Evolutionary conservation across 2,888 invertebrate genomes (phyloP), one percentile per base, ranked within the genome.

Genomic region (Disparrhopalites patrizii): DNA sequence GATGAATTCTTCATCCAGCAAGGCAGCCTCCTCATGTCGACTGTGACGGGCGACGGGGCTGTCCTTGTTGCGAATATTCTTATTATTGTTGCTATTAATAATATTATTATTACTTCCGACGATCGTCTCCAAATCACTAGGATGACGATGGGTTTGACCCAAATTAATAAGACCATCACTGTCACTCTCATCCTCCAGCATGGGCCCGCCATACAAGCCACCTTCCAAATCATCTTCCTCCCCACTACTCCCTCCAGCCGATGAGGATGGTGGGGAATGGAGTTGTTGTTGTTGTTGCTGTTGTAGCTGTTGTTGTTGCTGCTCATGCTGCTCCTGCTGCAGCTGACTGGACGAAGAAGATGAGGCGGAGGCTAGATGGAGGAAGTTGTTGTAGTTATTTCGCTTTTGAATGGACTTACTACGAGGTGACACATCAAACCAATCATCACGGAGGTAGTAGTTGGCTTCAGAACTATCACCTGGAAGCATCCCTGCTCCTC

Each of bases 341-440:
- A 28, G 31, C 18, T 47, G 30, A 28, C 28, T 36, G 57, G 57
- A 64, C 18, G 56, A 51, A n/a, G n/a, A n/a, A n/a, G n/a, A n/a
- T n/a, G n/a, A n/a, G n/a, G n/a, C n/a, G 15, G 60, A 61, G 27
- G 36, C 60, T 33, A 61, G 51, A 33, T n/a, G 50, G 31, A 61
- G 33, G 33, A 61, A 61, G 43, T 27, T 55, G 25, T 55, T 55
- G n/a, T 55, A 55, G 25, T 63, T 63, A 47, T 63, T 63, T 55
- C 63, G 40, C n/a, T 63, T 63, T 31, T 63, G 63, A 30, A 63
- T 56, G 7, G 61, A 62, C 30, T 63, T 63, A 54, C 63, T 55
- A 43, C 55, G 38, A 10, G 55, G 40, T 38, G 54, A 54, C 30
- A 54, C 54, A n/a, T 63, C 55, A 31, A 56, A 63, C 55, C 56